These are phyloP conservation scores for Trinorchestia longiramus DNA, from an alignment of 1,140 invertebrate genomes.

Conservation along the genomic window DNA sequence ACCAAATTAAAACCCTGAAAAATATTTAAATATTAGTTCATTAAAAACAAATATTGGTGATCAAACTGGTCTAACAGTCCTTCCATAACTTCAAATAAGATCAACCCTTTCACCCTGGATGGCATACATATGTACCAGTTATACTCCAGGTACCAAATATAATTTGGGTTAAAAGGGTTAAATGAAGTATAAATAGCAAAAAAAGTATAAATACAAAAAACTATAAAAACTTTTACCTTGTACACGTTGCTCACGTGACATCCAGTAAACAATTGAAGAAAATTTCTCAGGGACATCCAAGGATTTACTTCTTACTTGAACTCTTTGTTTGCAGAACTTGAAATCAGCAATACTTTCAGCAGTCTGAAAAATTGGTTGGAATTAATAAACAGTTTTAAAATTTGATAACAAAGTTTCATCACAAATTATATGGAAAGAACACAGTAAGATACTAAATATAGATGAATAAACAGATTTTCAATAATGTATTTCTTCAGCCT, in stretches of 20 bases:
- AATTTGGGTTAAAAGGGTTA: too few relatives aligned
- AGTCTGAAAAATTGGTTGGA: slow-evolving; percentile 28
- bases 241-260: slow-evolving; percentile 20
- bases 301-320: slow-evolving; percentile 37
- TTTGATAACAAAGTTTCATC: not conserved
- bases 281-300: slow-evolving; percentile 43
- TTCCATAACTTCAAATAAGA: too few relatives aligned
- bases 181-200: not conserved
- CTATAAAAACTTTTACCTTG: not conserved
- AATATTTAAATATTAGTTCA: too few relatives aligned
- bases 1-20: too few relatives aligned
- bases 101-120: too few relatives aligned
- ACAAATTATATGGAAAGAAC: not conserved
- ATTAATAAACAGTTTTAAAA: not conserved
- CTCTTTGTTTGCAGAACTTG: slow-evolving; percentile 49
- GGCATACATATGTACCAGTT: too few relatives aligned
- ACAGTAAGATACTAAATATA: not conserved
- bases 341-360: slow-evolving; percentile 53
- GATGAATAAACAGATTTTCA: not conserved
- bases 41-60: too few relatives aligned
- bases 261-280: slow-evolving; percentile 11
- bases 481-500: not conserved
- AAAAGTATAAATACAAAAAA: not conserved
- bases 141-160: too few relatives aligned
- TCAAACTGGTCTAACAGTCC: too few relatives aligned